A percentile compares a stretch with the other conserved stretches of the same genome.
Conservation (phyloP, 2,888 invertebrate genomes). For the Omphaloscelis lunosa region DNA sequence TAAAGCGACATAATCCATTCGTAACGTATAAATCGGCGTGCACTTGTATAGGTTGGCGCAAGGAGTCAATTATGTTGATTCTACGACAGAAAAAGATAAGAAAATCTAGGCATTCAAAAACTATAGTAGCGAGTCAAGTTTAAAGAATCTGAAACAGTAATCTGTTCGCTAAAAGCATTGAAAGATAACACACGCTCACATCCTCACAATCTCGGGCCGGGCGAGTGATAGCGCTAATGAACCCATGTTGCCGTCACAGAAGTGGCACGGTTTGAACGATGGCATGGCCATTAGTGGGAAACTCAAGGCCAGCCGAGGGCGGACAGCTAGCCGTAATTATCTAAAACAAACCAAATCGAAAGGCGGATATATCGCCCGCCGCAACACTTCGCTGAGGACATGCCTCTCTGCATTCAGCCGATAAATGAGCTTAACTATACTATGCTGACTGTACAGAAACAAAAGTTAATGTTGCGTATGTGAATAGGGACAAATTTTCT, state of each 20-base stretch:
- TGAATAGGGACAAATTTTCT: background rate
- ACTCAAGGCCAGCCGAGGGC: constrained; percentile 82
- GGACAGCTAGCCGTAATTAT: constrained; percentile 86
- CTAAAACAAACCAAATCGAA: constrained; percentile 79
- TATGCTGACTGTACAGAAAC: constrained; percentile 9
- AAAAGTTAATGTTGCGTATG: background rate
- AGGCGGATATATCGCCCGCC: constrained; percentile 73
- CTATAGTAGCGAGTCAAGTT: constrained; percentile 67
- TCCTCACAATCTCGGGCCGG: constrained; percentile 79
- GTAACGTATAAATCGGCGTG: constrained; percentile 32
- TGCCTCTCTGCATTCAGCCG: constrained; percentile 57
- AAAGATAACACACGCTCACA: constrained; percentile 82
- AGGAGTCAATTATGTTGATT: constrained; percentile 57
- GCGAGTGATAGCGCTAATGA: constrained; percentile 88
- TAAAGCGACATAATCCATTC: constrained; percentile 46
- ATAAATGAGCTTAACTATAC: constrained; percentile 54
- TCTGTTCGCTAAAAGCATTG: constrained; percentile 86
- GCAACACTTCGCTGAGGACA: constrained; percentile 61
- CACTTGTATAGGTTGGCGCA: constrained; percentile 30
- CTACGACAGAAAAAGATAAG: constrained; percentile 71
- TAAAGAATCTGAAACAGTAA: constrained; percentile 78
- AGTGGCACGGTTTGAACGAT: constrained; percentile 85
- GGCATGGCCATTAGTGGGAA: constrained; percentile 82
- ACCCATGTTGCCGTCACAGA: constrained; percentile 87
- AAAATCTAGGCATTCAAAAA: constrained; percentile 74